Evolutionary conservation across 2,113 vertebrate genomes (phyloP), one percentile per base, ranked within the genome.

Genomic region (Lepus timidus): DNA sequence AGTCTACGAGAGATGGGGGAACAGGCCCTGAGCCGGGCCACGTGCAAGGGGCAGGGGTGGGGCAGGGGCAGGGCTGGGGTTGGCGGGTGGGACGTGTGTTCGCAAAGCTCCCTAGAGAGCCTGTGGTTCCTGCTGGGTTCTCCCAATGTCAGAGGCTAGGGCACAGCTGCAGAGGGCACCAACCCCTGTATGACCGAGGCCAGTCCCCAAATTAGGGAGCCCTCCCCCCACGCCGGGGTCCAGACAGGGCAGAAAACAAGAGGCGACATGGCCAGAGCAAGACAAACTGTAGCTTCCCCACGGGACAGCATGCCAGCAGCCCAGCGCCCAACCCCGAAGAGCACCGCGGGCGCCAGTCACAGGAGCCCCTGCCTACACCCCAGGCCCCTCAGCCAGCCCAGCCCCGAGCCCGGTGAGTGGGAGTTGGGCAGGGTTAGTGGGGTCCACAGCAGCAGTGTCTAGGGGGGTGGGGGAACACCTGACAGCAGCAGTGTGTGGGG

Each of bases 1-100:
- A 99, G 96, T 99, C 99, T 99, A 98, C 12, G 55, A 64, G 97
- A 70, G 92, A 94, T 25, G 92, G 0, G 23, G 25, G 91, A 39
- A 9, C 6, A 12, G 70, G 82, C 80, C 58, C 61, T 96, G 64
- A 90, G 71, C 55, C 16, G 0, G 39, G 64, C 49, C 71, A 36
- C n/a, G 64, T 4, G 6, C 71, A 4, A 27, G 12, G 25, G 2
- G 36, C 51, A 6, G 61, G 64, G 58, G 51, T 4, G 9, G 25
- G 2, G 17, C n/a, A 27, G 71, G 52, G 23, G 23, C 1, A 0
- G 12, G 2, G 1, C 8, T 9, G 39, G 25, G 20, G 9, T 44
- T 8, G 44, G 55, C 10, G 19, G 55, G 19, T 14, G 0, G 1
- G 33, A 65, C 39, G 8, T 6, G 64, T 11, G 1, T 33, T 1